These are phyloP conservation scores for Benthosema pterotum DNA, from an alignment of 2,797 vertebrate genomes.

Conservation along the genomic window DNA sequence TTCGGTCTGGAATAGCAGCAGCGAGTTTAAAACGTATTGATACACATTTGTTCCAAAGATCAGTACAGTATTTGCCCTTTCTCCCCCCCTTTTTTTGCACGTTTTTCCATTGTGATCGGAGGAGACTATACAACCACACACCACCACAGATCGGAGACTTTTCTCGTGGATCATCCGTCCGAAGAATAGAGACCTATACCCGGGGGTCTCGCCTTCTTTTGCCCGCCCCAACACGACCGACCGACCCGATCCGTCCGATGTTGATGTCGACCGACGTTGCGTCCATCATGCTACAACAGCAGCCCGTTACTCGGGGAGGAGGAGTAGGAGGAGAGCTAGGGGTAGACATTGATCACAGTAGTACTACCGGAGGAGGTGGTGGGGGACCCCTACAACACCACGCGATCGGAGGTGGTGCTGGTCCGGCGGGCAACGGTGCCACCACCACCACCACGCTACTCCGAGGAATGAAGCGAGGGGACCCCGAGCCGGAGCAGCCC, in stretches of 20 bases:
- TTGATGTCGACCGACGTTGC: constrained; percentile 85
- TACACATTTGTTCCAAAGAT: constrained; percentile 44
- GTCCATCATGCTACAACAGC: constrained; percentile 77
- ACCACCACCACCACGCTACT: too few species aligned
- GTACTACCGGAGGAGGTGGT: constrained; percentile 39
- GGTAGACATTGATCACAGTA: constrained; percentile 71
- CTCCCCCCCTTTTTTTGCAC: neutral
- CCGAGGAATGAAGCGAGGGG: constrained; percentile 80
- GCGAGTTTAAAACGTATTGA: constrained; percentile 49
- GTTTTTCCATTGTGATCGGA: constrained; percentile 33
- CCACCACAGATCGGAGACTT: constrained; percentile 32
- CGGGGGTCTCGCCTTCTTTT: too few species aligned
- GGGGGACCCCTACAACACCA: constrained; percentile 55
- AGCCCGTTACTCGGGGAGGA: constrained; percentile 81
- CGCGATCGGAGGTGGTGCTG: constrained; percentile 64
- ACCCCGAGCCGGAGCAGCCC: constrained; percentile 79
- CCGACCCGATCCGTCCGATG: constrained; percentile 79
- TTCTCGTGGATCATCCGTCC: constrained; percentile 22
- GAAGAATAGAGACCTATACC: too few species aligned
- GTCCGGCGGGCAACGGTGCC: too few species aligned
- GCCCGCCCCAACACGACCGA: too few species aligned
- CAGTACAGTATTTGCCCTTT: constrained; percentile 13
- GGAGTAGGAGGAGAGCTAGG: constrained; percentile 78
- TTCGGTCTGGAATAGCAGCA: constrained; percentile 46
- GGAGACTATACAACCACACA: constrained; percentile 30